These are phyloP conservation scores for Pachypeltis micranthus DNA, from an alignment of 1,140 invertebrate species.

Conservation along the genomic window DNA sequence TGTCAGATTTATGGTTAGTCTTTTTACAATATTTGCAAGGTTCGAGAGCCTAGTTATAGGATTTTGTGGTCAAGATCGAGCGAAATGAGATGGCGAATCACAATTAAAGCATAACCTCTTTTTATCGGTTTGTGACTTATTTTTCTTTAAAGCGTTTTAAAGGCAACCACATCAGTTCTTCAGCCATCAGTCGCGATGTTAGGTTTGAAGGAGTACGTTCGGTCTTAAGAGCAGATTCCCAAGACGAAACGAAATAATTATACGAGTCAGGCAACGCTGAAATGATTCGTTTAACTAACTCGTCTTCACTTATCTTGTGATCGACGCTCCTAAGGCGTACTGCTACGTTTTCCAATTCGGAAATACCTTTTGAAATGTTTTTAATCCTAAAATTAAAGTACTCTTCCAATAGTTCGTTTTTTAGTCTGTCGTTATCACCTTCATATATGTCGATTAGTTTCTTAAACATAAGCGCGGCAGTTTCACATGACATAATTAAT, in stretches of 20 bases:
- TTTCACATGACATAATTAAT: neutral
- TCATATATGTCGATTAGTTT: neutral
- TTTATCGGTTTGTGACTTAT: neutral
- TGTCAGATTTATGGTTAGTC: slow-evolving; percentile 8
- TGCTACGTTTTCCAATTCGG: neutral
- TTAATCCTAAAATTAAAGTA: neutral
- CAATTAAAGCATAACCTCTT: neutral
- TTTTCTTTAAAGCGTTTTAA: neutral
- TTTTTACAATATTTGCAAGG: slow-evolving; percentile 11
- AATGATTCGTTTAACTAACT: neutral
- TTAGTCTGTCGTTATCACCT: neutral
- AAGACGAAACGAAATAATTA: neutral
- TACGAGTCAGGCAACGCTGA: neutral
- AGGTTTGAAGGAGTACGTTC: neutral
- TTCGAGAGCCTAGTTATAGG: neutral
- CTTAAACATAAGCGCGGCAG: neutral
- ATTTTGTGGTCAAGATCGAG: neutral
- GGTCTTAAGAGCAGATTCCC: neutral
- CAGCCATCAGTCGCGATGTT: neutral
- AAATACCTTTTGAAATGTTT: neutral
- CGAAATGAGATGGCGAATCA: neutral
- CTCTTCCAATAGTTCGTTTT: neutral
- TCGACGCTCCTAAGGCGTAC: neutral
- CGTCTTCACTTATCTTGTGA: neutral
- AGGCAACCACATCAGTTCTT: neutral